phyloP scores from a whole-genome alignment of 1,140 invertebrate species.

The Drosophila leontia region DNA sequence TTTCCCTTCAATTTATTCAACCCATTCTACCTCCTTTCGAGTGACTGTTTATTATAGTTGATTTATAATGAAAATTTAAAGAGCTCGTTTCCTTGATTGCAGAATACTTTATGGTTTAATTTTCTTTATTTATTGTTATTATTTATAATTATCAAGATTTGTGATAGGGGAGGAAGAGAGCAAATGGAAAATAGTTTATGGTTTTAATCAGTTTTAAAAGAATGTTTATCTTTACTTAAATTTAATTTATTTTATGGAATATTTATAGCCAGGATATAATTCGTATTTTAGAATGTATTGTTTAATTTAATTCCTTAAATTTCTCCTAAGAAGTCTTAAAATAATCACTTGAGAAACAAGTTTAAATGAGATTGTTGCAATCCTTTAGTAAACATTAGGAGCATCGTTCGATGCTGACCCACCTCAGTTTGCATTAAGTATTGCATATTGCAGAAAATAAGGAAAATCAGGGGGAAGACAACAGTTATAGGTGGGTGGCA shows the following conservation, averaged over 20 bases:
- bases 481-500: constrained; percentile 10
- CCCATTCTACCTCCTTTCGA: too few relatives aligned
- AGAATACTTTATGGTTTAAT: not conserved
- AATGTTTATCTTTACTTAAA: too few relatives aligned
- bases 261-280: not conserved
- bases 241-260: not conserved
- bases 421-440: constrained; percentile 57
- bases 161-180: not conserved
- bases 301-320: too few relatives aligned
- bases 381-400: constrained; percentile 13
- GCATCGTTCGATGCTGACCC: constrained; percentile 22
- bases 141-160: constrained; percentile 17
- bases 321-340: not conserved
- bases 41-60: constrained; percentile 44
- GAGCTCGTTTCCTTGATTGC: constrained; percentile 2
- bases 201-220: not conserved
- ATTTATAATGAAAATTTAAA: constrained; percentile 54
- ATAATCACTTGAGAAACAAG: not conserved
- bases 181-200: not conserved
- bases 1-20: not conserved
- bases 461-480: constrained; percentile 17
- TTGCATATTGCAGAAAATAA: constrained; percentile 39
- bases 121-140: constrained; percentile 13
- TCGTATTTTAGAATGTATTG: not conserved
- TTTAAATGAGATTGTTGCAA: constrained; percentile 18